Conservation (phyloP, 2,113 vertebrate genomes). For the Carassius auratus region DNA sequence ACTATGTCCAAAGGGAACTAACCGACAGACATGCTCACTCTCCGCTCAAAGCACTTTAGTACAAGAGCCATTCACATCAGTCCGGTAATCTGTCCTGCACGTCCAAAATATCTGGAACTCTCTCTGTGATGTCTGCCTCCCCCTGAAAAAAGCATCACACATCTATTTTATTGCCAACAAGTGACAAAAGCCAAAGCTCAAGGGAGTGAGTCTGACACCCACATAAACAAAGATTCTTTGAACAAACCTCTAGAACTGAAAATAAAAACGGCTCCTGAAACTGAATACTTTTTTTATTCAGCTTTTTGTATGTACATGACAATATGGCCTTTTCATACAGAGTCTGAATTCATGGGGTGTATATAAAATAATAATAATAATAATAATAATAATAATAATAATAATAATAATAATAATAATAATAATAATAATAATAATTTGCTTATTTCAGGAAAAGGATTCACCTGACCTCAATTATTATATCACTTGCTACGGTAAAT, state of each 20-base stretch:
- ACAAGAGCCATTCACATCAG: slow-evolving; percentile 23
- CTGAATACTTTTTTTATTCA: background rate
- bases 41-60: slow-evolving; percentile 23
- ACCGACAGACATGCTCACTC: slow-evolving; percentile 27
- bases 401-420: too few species aligned
- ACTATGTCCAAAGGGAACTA: background rate
- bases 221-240: slow-evolving; percentile 29
- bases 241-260: slow-evolving; percentile 28
- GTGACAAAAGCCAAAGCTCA: slow-evolving; percentile 21
- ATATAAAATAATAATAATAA: too few species aligned
- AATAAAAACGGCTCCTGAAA: background rate
- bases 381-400: too few species aligned
- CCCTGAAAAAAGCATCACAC: background rate
- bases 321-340: background rate
- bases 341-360: background rate
- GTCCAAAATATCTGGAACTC: slow-evolving; percentile 17
- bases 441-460: too few species aligned
- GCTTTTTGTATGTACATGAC: background rate
- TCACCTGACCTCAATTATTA: too few species aligned
- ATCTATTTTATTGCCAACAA: slow-evolving; percentile 27
- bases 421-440: too few species aligned
- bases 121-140: slow-evolving; percentile 26
- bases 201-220: slow-evolving; percentile 13
- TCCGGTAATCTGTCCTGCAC: slow-evolving; percentile 10
- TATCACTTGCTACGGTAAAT: too few species aligned